These are phyloP conservation scores for Meta bourneti DNA, from an alignment of 2,888 invertebrate species.

Conservation along the genomic window DNA sequence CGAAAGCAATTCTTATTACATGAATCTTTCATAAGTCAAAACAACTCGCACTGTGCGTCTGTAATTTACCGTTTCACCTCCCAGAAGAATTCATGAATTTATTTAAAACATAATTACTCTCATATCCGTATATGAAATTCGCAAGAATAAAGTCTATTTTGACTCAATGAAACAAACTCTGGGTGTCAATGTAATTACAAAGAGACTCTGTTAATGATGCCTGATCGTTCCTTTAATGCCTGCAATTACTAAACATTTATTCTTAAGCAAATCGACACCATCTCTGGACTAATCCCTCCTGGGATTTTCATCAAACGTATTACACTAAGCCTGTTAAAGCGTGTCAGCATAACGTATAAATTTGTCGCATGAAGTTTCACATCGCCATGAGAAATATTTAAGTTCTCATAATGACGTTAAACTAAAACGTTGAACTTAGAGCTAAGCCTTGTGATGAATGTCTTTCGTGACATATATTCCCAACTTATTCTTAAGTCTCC, in stretches of 20 bases:
- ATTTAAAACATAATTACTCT: background rate
- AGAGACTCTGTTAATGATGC: background rate
- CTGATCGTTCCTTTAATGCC: background rate
- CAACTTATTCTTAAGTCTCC: slow-evolving; percentile 10
- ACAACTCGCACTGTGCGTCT: background rate
- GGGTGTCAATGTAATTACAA: background rate
- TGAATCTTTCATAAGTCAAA: slow-evolving; percentile 1
- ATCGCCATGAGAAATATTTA: background rate
- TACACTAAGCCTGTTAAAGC: background rate
- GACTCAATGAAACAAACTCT: background rate
- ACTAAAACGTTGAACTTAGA: background rate
- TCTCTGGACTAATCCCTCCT: background rate
- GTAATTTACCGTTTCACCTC: background rate
- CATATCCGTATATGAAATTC: background rate
- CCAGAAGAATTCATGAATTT: background rate
- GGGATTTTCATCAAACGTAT: background rate
- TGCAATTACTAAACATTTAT: background rate
- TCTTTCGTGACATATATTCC: background rate
- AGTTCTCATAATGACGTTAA: background rate
- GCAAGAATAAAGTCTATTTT: background rate
- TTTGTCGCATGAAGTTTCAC: no score
- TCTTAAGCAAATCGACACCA: background rate
- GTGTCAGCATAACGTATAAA: background rate
- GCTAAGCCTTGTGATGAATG: background rate
- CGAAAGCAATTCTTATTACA: background rate